These are phyloP conservation scores for Leptinotarsa haldemani DNA, from an alignment of 2,888 invertebrate genomes.

Conservation along the genomic window DNA sequence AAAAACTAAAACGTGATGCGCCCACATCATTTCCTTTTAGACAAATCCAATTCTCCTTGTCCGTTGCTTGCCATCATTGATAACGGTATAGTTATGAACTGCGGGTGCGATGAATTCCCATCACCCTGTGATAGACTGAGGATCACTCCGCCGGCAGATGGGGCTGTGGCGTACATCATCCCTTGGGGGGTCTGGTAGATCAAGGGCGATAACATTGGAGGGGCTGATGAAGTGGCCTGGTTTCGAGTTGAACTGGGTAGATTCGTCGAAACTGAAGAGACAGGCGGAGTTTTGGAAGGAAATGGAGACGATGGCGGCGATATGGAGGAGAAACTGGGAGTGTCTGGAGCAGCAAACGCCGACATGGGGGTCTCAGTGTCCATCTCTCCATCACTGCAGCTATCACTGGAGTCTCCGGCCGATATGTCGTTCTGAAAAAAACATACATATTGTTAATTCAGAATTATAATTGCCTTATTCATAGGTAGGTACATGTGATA, in stretches of 20 bases:
- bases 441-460: constrained; percentile 9
- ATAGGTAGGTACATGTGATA: too few relatives aligned
- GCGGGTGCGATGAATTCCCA: constrained; percentile 67
- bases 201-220: constrained; percentile 57
- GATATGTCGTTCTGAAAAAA: constrained; percentile 65
- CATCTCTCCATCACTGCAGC: constrained; percentile 63
- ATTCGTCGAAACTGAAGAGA: constrained; percentile 41
- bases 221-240: constrained; percentile 42
- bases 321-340: constrained; percentile 48
- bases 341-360: constrained; percentile 50
- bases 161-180: constrained; percentile 65
- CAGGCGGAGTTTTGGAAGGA: constrained; percentile 34
- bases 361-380: constrained; percentile 52
- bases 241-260: constrained; percentile 44
- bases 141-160: constrained; percentile 66
- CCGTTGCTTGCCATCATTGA: constrained; percentile 70
- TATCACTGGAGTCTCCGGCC: constrained; percentile 62
- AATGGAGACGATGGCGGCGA: constrained; percentile 52
- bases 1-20: constrained; percentile 30
- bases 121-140: constrained; percentile 63
- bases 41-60: constrained; percentile 63
- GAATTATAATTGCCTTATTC: too few relatives aligned
- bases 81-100: constrained; percentile 79
- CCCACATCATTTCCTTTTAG: constrained; percentile 54
- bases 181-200: constrained; percentile 66